Evolutionary conservation across 2,888 invertebrate genomes (phyloP), one percentile per base, ranked within the genome.

Genomic region (Nasonia oneida): DNA sequence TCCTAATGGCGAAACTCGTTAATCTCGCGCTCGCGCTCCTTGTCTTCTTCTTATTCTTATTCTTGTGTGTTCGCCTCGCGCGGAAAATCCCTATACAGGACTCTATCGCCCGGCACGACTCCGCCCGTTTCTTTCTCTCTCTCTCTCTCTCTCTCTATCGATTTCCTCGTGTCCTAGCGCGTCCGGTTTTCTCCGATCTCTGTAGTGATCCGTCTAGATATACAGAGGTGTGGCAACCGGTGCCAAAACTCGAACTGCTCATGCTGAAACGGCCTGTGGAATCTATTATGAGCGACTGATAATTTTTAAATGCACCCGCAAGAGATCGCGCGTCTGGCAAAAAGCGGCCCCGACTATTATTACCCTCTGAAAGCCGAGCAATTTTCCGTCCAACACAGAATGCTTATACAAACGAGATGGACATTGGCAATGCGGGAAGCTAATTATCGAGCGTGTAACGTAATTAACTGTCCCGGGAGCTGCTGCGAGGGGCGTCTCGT

Each of bases 401-500:
- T 29, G 1, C 29, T 29, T 29, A 1, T 29, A 1, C 29, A 29
- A 67, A 73, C 71, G 77, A 82, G 83, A 83, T 75, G 78, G 81
- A 81, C 73, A 87, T 81, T 77, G 81, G 83, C 73, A 85, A 85
- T 81, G 88, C 89, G 88, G 89, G 88, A 88, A 89, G 90, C 90
- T 90, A 91, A 91, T 91, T 91, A 90, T 89, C 89, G 88, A 88
- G 89, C 91, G 90, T 90, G 89, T 91, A 89, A 90, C 89, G 90
- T 91, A 90, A 91, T 91, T 91, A 90, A 91, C 90, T 89, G 90
- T 90, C 90, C 89, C 87, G 83, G 83, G 88, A 81, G 77, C 81
- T 64, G 39, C 37, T 67, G 77, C 61, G 33, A 18, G 81, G 42
- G n/a, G 64, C 67, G 67, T 83, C 73, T 67, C 29, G 71, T 73